Base-by-base conservation (phyloP, 2,888 invertebrate species). In the Drosophila rellima region DNA sequence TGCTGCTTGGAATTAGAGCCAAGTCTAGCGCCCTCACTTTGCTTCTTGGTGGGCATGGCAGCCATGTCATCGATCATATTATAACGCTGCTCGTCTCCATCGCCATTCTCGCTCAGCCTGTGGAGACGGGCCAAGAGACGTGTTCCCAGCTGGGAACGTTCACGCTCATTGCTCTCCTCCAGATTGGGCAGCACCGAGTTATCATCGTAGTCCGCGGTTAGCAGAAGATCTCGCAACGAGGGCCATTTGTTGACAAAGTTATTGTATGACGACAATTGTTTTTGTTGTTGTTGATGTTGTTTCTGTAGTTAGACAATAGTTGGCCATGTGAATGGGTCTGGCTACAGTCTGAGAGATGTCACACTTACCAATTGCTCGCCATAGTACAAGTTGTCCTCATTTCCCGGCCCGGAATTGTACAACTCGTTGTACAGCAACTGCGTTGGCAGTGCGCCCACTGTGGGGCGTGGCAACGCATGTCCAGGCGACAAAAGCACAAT, bases 191-290 rank as follows among this genome's bases (percentile, higher is more conserved):
- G 13, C n/a, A 17, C 20, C 3, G 42, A 3, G 1, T 67, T 50
- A 15, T 90, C 90, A 13, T 90, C 89, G n/a, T 92, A 92, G 61
- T 91, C 90, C 3, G 81, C 66, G 1, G 82, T 83, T 2, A 83
- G 61, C 0, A 91, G 29, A 0, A 91, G 62, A 61, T 91, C 91
- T 2, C 88, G 81, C 23, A 92, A 59, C 23, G 84, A 88, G 1
- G 91, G 91, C 90, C 91, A 92, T 64, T 89, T 91, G 26, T 82
- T 77, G 50, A 17, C 64, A 7, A 91, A 81, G 57, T 83, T 82
- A 39, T 80, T 81, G 23, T 40, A n/a, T 10, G 84, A 70, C 5
- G 65, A 15, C 31, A 29, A 5, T 2, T 40, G 73, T 79, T 88
- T 69, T 11, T 47, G 54, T 44, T 75, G 78, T n/a, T 67, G 45